Percentiles rank a stretch among this genome's conserved stretches.
Conservation (phyloP, 2,888 invertebrate species). For the Resseliella maxima region DNA sequence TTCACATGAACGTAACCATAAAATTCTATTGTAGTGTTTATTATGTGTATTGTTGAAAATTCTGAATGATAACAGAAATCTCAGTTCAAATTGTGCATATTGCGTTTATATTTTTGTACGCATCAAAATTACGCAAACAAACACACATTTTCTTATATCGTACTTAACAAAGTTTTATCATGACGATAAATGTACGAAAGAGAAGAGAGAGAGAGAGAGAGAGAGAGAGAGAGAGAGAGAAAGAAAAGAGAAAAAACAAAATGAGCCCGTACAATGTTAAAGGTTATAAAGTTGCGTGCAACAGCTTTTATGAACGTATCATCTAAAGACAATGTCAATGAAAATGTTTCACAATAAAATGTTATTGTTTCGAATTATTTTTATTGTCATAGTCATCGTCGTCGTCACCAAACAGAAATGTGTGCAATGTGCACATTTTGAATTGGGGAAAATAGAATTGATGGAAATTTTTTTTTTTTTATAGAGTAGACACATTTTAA, state of each 20-base stretch:
- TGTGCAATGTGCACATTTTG: not conserved
- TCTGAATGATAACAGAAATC: not conserved
- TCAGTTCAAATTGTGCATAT: not conserved
- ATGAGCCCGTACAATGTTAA: not conserved
- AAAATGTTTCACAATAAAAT: conserved; percentile 1
- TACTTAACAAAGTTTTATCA: no score
- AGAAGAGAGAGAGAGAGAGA: no score
- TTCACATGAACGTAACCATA: not conserved
- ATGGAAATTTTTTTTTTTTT: no score
- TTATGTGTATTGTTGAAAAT: not conserved
- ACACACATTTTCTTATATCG: not conserved
- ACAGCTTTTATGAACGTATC: not conserved
- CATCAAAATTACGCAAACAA: not conserved
- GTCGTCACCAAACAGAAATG: not conserved
- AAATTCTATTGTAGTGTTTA: conserved; percentile 39
- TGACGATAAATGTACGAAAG: no score
- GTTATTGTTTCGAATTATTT: conserved; percentile 7
- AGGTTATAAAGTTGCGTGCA: not conserved
- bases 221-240: no score
- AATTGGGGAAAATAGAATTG: no score
- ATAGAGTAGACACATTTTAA: no score
- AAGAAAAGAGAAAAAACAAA: not conserved
- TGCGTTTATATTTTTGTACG: not conserved
- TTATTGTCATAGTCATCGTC: not conserved
- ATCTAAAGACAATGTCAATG: not conserved